Conservation (phyloP, 2,888 invertebrate species). For the Aphrophora alni region DNA sequence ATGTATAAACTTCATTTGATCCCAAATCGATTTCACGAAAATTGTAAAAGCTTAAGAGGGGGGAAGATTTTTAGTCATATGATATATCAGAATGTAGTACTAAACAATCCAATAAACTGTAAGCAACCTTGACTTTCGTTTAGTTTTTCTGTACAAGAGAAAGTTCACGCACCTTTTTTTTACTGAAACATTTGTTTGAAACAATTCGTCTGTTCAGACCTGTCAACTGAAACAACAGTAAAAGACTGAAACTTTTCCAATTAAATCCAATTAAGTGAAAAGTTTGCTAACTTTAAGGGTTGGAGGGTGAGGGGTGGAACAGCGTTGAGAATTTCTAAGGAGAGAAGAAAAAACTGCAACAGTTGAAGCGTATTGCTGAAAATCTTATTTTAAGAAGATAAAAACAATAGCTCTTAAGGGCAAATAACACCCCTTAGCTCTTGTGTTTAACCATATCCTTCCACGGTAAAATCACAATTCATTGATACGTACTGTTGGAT, state of each 20-base stretch:
- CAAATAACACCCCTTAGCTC: too few species aligned
- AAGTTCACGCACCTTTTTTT: too few species aligned
- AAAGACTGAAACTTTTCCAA: constrained; percentile 46
- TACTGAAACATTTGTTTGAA: background rate
- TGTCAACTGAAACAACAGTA: background rate
- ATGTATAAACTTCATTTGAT: too few species aligned
- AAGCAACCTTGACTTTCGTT: too few species aligned
- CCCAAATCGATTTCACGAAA: too few species aligned
- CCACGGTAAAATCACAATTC: background rate
- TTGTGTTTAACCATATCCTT: background rate
- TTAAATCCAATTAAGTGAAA: constrained; percentile 50
- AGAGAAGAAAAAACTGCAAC: background rate
- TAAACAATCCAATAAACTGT: too few species aligned
- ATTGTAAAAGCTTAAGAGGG: too few species aligned
- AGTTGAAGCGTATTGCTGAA: background rate
- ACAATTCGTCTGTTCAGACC: background rate
- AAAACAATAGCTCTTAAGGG: background rate
- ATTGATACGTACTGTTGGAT: background rate
- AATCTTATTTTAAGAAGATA: background rate
- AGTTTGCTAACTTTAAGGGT: constrained; percentile 32
- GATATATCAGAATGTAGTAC: too few species aligned
- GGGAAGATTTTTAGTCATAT: too few species aligned
- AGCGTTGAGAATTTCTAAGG: background rate
- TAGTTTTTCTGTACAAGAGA: too few species aligned
- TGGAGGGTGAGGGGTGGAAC: background rate